Percentiles rank a stretch among this genome's conserved stretches.
phyloP scores from a whole-genome alignment of 2,888 invertebrate species.

The Cryptocephalus moraei region DNA sequence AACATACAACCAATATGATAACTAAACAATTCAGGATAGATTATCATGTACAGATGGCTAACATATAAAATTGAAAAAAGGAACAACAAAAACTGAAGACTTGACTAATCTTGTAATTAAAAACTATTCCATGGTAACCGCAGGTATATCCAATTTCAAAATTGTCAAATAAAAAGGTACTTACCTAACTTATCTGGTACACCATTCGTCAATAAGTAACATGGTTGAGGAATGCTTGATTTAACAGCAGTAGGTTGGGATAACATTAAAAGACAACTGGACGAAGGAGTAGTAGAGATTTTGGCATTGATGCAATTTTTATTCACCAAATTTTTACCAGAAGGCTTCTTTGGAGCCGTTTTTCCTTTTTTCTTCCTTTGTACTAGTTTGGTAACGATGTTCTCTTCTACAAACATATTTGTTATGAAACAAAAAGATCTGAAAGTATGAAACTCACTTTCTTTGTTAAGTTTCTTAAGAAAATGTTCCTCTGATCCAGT shows the following conservation, averaged over 20 bases:
- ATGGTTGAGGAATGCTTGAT: slow-evolving; percentile 13
- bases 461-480: slow-evolving; percentile 27
- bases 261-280: slow-evolving; percentile 19
- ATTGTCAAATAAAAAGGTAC: no score
- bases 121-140: no score
- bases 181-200: no score
- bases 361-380: slow-evolving; percentile 7
- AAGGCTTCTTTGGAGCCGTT: slow-evolving; percentile 5
- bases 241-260: slow-evolving; percentile 13
- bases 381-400: slow-evolving; percentile 7
- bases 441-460: slow-evolving; percentile 25
- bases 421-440: neutral
- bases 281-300: slow-evolving; percentile 6
- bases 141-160: no score
- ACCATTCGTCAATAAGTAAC: slow-evolving; percentile 14
- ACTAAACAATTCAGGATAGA: no score
- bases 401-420: slow-evolving; percentile 16
- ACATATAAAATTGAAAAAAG: no score
- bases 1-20: no score
- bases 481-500: slow-evolving; percentile 16
- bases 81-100: no score
- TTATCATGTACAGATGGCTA: no score
- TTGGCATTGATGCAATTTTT: slow-evolving; percentile 8
- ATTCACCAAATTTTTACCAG: slow-evolving; percentile 6
- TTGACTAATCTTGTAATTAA: no score